phyloP scores from a whole-genome alignment of 53 echinoderm and acorn worm species.

The Crossaster papposus region DNA sequence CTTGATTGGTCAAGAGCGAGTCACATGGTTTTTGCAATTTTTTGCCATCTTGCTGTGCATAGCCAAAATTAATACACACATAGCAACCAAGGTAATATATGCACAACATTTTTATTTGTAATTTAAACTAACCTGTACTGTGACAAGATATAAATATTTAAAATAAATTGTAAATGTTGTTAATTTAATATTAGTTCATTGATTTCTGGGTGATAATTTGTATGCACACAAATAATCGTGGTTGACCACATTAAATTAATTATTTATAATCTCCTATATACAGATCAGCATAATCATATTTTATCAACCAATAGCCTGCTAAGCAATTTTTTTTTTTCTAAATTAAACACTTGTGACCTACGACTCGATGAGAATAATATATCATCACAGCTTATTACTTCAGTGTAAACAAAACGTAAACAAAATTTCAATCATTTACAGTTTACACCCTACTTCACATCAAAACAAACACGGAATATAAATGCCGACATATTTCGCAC shows the following conservation, averaged over 20 bases:
- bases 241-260: background rate
- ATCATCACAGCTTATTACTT: background rate
- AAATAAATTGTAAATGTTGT: background rate
- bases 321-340: background rate
- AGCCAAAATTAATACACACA: no score
- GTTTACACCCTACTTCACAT: no score
- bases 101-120: background rate
- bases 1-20: no score
- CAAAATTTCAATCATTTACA: no score
- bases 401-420: background rate
- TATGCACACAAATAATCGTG: conserved; percentile 19
- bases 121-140: background rate
- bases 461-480: background rate
- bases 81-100: no score
- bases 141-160: conserved; percentile 14
- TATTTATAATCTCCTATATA: conserved; percentile 5
- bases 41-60: no score
- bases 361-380: background rate
- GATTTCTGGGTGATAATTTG: background rate
- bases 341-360: background rate
- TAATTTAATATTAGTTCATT: conserved; percentile 27
- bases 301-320: background rate
- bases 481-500: background rate
- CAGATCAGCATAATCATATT: background rate
- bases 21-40: no score